phyloP scores from a whole-genome alignment of 2,888 invertebrate species.

The Cheilosia impressa region DNA sequence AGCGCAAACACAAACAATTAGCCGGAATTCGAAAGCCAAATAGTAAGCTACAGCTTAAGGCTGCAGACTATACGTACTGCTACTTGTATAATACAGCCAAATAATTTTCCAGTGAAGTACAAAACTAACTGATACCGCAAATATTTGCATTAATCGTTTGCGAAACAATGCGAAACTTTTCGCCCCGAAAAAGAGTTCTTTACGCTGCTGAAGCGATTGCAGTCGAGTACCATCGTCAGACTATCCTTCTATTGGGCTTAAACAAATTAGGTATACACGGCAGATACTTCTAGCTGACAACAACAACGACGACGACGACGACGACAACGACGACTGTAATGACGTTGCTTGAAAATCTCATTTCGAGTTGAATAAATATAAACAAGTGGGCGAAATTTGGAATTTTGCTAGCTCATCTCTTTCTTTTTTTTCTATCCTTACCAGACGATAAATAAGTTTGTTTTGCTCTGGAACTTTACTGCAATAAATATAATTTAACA shows the following conservation, averaged over 20 bases:
- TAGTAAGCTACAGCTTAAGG: neutral
- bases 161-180: slow-evolving; percentile 62
- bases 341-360: slow-evolving; percentile 61
- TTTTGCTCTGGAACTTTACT: slow-evolving; percentile 1
- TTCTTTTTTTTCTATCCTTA: slow-evolving; percentile 6
- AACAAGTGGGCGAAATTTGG: slow-evolving; percentile 45
- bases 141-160: slow-evolving; percentile 68
- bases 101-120: slow-evolving; percentile 27
- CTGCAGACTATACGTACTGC: neutral
- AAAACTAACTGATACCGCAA: slow-evolving; percentile 71
- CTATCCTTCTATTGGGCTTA: slow-evolving; percentile 30
- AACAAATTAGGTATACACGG: slow-evolving; percentile 15
- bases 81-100: slow-evolving; percentile 14
- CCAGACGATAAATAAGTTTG: neutral
- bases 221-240: slow-evolving; percentile 22
- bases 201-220: neutral
- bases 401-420: slow-evolving; percentile 45
- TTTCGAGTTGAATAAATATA: slow-evolving; percentile 68
- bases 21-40: slow-evolving; percentile 8
- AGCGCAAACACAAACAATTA: slow-evolving; percentile 25
- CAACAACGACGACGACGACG: neutral
- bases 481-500: slow-evolving; percentile 5
- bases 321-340: slow-evolving; percentile 19
- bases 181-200: slow-evolving; percentile 5
- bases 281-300: neutral